Evolutionary conservation across 1,140 invertebrate genomes (phyloP), one percentile per base, ranked within the genome.

Genomic region (Bombus difficillimus): DNA sequence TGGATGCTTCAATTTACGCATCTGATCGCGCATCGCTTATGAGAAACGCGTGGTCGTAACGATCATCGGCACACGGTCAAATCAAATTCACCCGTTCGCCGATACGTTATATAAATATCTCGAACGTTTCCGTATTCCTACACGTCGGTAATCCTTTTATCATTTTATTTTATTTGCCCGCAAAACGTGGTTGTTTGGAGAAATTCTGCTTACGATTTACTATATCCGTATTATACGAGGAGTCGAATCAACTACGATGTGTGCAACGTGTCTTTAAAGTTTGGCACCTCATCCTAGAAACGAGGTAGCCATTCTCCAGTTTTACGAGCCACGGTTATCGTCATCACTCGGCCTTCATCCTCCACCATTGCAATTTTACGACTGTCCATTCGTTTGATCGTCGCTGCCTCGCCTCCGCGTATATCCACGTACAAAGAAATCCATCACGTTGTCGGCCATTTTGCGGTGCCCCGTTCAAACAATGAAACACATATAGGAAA

Each of bases 261-360:
- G n/a, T 15, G 41, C n/a, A n/a, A 9, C n/a, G n/a, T 22, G n/a
- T 32, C n/a, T 15, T n/a, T 32, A 22, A 74, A 74, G 72, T 74
- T 74, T 53, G 72, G 34, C 41, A 73, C 72, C 39, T 73, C 41
- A 34, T 74, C n/a, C 15, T 13, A 2, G 18, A n/a, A 34, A 74
- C 72, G 43, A n/a, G 72, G 9, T 39, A 15, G 41, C 34, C n/a
- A 32, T 74, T 74, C 41, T 12, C 18, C 68, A n/a, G 8, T 15
- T 74, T 74, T 74, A 74, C 28, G 43, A 25, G 8, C 15, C 72
- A 25, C 41, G 72, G n/a, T 74, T 53, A 74, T 74, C 43, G 53
- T 34, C 71, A 39, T 47, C 71, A 32, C 18, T 22, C 47, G 47
- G 18, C 47, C 8, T 15, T 43, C 39, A 13, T 18, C 66, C 41